Evolutionary conservation across 2,888 invertebrate genomes (phyloP).

Genomic region (Macaria liturata): DNA sequence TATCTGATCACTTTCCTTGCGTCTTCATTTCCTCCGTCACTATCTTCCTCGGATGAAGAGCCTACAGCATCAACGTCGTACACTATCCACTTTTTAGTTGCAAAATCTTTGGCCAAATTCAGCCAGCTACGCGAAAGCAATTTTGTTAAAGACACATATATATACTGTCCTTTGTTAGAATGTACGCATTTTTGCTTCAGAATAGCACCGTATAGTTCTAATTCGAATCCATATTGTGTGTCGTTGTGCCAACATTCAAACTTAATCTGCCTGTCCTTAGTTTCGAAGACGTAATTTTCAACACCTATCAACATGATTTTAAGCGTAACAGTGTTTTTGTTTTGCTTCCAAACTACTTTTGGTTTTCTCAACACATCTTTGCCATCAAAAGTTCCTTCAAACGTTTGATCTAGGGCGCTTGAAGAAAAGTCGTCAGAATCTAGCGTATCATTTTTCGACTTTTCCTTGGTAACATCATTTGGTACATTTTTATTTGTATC

Average conservation of each 20-base stretch:
- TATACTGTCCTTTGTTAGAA: conserved; percentile 62
- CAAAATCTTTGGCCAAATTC: conserved; percentile 49
- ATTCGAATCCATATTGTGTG: conserved; percentile 57
- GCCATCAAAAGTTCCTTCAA: conserved; percentile 2
- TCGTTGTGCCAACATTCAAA: conserved; percentile 55
- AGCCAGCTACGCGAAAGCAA: conserved; percentile 61
- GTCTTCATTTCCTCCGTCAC: conserved; percentile 26
- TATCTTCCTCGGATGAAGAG: conserved; percentile 62
- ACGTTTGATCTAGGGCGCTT: conserved; percentile 22
- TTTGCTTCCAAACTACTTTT: conserved; percentile 67
- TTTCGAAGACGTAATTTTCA: conserved; percentile 55
- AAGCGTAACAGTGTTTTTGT: conserved; percentile 47
- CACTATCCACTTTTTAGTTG: conserved; percentile 60
- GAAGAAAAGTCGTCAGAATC: conserved; percentile 52
- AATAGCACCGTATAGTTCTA: conserved; percentile 67
- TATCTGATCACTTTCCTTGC: conserved; percentile 41
- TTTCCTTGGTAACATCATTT: background rate
- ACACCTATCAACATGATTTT: conserved; percentile 65
- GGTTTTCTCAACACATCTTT: conserved; percentile 49
- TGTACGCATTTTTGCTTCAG: conserved; percentile 49
- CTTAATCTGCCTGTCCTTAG: conserved; percentile 48
- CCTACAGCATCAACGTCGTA: conserved; percentile 66
- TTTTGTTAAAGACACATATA: conserved; percentile 59
- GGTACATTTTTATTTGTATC: background rate
- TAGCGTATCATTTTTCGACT: conserved; percentile 23